Base-by-base conservation (phyloP, 1,140 invertebrate species). In the Plutomurus gul region DNA sequence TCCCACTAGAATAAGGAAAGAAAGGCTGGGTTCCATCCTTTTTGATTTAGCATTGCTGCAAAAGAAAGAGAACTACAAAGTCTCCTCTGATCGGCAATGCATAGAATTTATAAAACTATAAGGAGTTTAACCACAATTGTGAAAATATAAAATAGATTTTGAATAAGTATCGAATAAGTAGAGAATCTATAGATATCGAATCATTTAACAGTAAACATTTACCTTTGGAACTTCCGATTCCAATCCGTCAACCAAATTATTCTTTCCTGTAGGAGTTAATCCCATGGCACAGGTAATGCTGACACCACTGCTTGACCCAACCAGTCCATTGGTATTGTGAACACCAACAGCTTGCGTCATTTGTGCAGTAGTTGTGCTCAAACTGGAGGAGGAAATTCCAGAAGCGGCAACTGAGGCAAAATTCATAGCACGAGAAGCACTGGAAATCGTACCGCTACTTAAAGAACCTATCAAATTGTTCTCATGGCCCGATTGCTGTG, bases 391-490 rank as follows among this genome's bases (percentile, higher is more conserved):
- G n/a, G 80, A 77, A 49, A 83, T 83, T 60, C 84, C 84, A 0
- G 84, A 82, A 11, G 84, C 84, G 20, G 84, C 84, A 3, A 84
- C 84, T 13, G 83, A 83, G 4, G 84, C 84, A 76, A 85, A 85
- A 75, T 84, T 84, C 83, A 83, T 84, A 16, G 82, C 78, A 37
- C 81, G 22, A 1, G 78, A 75, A 5, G 75, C 81, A 27, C 43
- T 71, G 18, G 77, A 51, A 10, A 39, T 33, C 1, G 46, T 76
- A 16, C 25, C 75, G 76, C 40, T 77, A 74, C 25, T 65, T 30
- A 65, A 33, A 51, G 71, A 40, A 47, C 78, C 25, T 56, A 78
- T 30, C 47, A 51, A 47, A 65, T 71, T 47, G 22, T 22, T 22
- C 36, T 47, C 43, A 33, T 16, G 75, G 25, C n/a, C 39, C 25